Conservation (phyloP, 2,888 invertebrate species). For the Rhaphigaster nebulosa region DNA sequence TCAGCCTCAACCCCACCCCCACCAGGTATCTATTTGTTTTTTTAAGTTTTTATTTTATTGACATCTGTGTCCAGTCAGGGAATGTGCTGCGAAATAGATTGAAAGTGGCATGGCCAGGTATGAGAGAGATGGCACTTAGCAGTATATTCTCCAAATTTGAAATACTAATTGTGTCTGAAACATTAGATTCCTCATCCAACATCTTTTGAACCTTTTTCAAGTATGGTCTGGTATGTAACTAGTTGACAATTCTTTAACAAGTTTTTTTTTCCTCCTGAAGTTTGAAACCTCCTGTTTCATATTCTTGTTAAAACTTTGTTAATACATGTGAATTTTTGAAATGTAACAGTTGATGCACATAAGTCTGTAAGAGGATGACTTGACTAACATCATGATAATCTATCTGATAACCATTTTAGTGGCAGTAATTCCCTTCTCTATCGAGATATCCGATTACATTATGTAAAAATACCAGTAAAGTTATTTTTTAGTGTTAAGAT, state of each 20-base stretch:
- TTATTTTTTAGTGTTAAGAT: neutral
- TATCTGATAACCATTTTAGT: too few relatives aligned
- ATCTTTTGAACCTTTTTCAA: neutral
- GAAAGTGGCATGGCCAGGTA: neutral
- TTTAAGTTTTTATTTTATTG: neutral
- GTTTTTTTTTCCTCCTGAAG: neutral
- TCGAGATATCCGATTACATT: neutral
- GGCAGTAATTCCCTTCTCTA: neutral
- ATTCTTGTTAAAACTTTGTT: neutral
- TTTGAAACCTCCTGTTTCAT: too few relatives aligned
- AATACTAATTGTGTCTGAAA: neutral
- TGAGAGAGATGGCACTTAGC: too few relatives aligned
- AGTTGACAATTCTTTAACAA: too few relatives aligned
- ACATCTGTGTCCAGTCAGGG: neutral
- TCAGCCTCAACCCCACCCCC: neutral
- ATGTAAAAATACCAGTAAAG: neutral
- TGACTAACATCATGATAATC: too few relatives aligned
- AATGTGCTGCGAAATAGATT: neutral
- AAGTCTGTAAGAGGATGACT: too few relatives aligned
- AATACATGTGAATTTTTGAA: neutral
- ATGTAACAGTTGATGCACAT: too few relatives aligned
- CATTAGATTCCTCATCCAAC: neutral
- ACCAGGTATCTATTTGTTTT: neutral
- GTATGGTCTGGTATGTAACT: neutral
- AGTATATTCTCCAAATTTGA: neutral